Evolutionary conservation across 2,797 vertebrate species (phyloP), one percentile per base, ranked within the genome.

Genomic region (Anguilla marmorata): DNA sequence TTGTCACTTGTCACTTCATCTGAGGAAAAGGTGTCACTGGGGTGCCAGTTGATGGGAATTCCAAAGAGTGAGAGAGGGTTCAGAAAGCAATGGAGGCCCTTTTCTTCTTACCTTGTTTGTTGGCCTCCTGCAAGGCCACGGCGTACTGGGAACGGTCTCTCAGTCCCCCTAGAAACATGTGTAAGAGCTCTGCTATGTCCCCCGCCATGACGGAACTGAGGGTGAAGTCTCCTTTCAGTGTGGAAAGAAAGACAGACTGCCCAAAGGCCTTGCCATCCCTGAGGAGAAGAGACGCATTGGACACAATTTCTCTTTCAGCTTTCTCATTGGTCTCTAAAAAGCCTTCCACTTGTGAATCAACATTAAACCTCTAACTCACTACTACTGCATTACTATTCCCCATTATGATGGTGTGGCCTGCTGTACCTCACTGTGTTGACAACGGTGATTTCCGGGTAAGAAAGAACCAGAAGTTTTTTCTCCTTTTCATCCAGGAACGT

Each of bases 401-500:
- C n/a, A 52, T n/a, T 56, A 72, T 4, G 4, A 66, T 33, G 30
- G 24, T 58, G 84, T 21, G 45, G 27, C 11, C 54, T 12, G n/a
- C 72, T 37, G 19, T 89, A 97, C 97, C 94, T 97, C 79, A 92
- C 94, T 33, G 93, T 93, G 60, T 93, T 89, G 52, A 97, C 93
- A 41, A 94, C 93, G 69, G 94, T 96, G 90, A 99, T 89, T 90
- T 98, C 97, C 1, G 96, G 89, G 91, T 97, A 99, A 50, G 97
- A 93, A 56, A 99, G 92, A 84, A 97, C 96, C 30, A 97, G 90
- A 33, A 98, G 94, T 0, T n/a, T 93, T 90, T 92, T 97, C 90
- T 99, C 98, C 60, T 86, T 96, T 88, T 95, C 96, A 54, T 98
- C 97, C 92, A 98, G 94, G 91, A 99, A 98, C 84, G 92, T 94